Conservation (phyloP, 2,113 vertebrate species). For the Elaphurus davidianus region DNA sequence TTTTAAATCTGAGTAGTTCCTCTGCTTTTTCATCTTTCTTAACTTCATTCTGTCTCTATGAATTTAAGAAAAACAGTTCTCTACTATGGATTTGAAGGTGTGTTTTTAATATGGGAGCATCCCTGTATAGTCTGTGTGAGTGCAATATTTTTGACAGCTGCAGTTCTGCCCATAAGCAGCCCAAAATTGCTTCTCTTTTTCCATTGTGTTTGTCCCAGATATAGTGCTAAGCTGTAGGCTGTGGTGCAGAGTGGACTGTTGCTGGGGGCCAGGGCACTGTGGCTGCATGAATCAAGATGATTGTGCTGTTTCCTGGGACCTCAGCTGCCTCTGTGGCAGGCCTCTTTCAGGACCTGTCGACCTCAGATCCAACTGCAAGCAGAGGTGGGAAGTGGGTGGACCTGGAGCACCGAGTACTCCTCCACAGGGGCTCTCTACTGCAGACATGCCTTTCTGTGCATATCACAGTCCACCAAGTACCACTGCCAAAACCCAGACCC, state of each 20-base stretch:
- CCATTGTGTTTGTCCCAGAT: neutral
- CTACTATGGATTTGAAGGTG: neutral
- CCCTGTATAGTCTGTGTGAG: neutral
- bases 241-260: neutral
- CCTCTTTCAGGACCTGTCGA: neutral
- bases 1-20: neutral
- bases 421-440: neutral
- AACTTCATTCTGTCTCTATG: neutral
- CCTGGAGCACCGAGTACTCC: neutral
- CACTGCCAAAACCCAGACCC: neutral
- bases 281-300: neutral
- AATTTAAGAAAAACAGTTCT: neutral
- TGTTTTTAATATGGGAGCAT: neutral
- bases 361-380: neutral
- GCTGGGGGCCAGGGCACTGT: neutral
- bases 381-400: no score
- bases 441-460: neutral
- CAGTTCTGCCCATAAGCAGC: neutral
- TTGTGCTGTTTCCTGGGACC: neutral
- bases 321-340: neutral
- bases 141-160: neutral
- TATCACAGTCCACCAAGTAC: neutral
- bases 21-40: neutral
- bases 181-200: neutral
- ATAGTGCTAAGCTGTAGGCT: neutral